Conservation (phyloP, 2,888 invertebrate genomes). For the Liposcelis brunnea region DNA sequence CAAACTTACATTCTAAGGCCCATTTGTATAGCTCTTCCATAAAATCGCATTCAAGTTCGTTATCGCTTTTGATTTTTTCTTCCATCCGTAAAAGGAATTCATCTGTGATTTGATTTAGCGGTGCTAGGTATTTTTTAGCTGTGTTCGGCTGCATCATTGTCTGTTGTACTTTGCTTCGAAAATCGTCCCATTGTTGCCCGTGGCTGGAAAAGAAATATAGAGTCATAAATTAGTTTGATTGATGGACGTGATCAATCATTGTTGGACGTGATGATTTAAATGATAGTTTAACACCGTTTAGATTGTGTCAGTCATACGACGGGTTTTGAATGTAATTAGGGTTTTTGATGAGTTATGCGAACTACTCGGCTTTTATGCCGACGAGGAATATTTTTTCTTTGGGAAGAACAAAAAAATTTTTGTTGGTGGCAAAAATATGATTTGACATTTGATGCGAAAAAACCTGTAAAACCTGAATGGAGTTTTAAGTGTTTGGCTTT, state of each 20-base stretch:
- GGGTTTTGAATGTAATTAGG: too few species aligned
- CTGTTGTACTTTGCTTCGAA: constrained; percentile 70
- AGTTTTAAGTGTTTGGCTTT: too few species aligned
- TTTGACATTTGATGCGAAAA: too few species aligned
- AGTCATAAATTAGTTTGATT: constrained; percentile 6
- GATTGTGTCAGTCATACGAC: not conserved
- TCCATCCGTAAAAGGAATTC: constrained; percentile 42
- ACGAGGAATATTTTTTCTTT: too few species aligned
- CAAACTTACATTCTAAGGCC: constrained; percentile 58
- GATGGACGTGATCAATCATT: not conserved
- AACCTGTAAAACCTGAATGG: too few species aligned
- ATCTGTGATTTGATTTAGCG: constrained; percentile 52
- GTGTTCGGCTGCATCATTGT: constrained; percentile 63
- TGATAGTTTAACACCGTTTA: not conserved
- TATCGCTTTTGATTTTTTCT: constrained; percentile 21
- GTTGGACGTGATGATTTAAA: not conserved
- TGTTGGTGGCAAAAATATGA: too few species aligned
- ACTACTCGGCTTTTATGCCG: too few species aligned
- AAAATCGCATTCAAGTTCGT: constrained; percentile 30
- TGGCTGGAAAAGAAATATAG: constrained; percentile 38
- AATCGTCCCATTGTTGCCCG: constrained; percentile 71
- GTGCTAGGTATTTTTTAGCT: constrained; percentile 55
- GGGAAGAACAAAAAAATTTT: too few species aligned
- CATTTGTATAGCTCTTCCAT: constrained; percentile 58
- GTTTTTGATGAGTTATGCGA: too few species aligned